Base-by-base conservation (phyloP, 2,113 vertebrate genomes). In the Lepisosteus oculatus region DNA sequence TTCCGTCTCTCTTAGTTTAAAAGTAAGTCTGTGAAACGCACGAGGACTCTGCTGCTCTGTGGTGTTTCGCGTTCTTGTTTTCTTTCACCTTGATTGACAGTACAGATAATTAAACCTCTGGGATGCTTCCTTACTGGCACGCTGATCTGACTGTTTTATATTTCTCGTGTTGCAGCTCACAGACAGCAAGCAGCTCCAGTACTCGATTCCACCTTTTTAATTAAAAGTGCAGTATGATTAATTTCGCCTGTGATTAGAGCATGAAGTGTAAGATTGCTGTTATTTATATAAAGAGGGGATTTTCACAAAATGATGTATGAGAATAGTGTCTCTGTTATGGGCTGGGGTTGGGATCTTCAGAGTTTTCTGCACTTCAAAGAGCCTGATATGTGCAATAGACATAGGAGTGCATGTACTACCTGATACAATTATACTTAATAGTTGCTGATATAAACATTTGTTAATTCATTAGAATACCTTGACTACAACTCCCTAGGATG, bases 91-190 rank as follows among this genome's bases (percentile, higher is more conserved):
- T 82, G 79, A 88, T 84, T 90, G 86, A 90, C 86, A 89, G 78
- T 77, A 80, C 83, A 76, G 82, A 88, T 90, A 88, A 90, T 91
- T 88, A 90, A 90, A 90, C 83, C 81, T 73, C 79, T 77, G 76
- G 85, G 84, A 83, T 79, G 79, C 76, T 79, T 78, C 84, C 82
- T 84, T 81, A 74, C 75, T 14, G 15, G 76, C 79, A 70, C 73
- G 67, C 74, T 77, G 85, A 86, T 77, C 73, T 80, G 85, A 81
- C 85, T 83, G 82, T 66, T 72, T 71, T 62, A 17, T 44, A 43
- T 71, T 62, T 56, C n/a, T 75, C 85, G 80, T 83, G 72, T 54
- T 17, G 66, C 62, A 70, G 66, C 44, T 61, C 15, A 43, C 65
- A 51, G 13, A 45, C 78, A 74, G 76, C 69, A 61, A 73, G 74